phyloP scores from a whole-genome alignment of 2,888 invertebrate genomes.

The Platerodrilus igneus region DNA sequence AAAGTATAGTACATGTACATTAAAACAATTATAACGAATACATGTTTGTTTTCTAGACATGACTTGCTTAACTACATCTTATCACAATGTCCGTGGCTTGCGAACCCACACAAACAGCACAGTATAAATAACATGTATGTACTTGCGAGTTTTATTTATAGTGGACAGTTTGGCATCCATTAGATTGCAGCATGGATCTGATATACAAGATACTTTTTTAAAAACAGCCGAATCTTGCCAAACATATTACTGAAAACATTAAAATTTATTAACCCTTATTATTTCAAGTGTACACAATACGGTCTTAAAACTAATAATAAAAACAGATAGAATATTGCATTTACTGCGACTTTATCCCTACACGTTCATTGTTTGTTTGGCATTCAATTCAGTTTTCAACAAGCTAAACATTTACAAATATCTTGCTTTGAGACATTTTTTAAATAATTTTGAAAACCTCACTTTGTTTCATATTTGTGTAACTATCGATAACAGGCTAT shows the following conservation, averaged over 20 bases:
- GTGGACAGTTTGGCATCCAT: constrained; percentile 39
- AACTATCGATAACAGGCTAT: constrained; percentile 16
- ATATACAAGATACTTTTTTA: constrained; percentile 28
- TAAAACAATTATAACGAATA: constrained; percentile 48
- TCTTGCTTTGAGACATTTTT: constrained; percentile 27
- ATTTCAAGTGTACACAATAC: constrained; percentile 23
- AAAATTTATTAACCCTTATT: constrained; percentile 17
- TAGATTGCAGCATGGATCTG: constrained; percentile 40
- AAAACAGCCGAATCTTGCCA: constrained; percentile 20
- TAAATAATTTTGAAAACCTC: constrained; percentile 23
- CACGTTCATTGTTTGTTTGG: constrained; percentile 22
- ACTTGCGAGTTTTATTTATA: constrained; percentile 44
- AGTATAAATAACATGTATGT: constrained; percentile 49
- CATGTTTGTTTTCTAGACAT: constrained; percentile 47
- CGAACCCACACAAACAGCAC: constrained; percentile 48
- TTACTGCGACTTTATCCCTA: no score
- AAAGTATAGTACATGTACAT: constrained; percentile 48
- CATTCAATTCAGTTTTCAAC: constrained; percentile 21
- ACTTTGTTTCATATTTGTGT: constrained; percentile 22
- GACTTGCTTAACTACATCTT: constrained; percentile 46
- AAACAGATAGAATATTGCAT: no score
- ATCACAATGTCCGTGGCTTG: constrained; percentile 48
- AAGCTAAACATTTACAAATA: constrained; percentile 22
- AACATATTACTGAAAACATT: constrained; percentile 21
- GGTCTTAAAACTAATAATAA: constrained; percentile 18